Conservation (phyloP, 2,113 vertebrate species). For the Uria lomvia region DNA sequence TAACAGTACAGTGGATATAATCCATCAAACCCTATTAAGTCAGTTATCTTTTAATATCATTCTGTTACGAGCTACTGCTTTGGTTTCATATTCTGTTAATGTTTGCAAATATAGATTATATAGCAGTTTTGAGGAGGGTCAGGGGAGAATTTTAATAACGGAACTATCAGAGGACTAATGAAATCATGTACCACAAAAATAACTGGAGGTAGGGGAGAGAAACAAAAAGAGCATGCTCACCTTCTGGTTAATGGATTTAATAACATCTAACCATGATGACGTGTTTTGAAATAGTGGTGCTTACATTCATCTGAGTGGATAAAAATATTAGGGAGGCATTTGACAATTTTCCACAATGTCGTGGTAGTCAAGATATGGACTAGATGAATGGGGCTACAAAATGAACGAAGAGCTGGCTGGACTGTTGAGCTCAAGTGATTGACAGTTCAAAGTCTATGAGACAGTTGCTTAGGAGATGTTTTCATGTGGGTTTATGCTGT, state of each 20-base stretch:
- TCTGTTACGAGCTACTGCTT: not conserved
- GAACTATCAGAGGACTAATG: not conserved
- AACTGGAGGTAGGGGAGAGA: not conserved
- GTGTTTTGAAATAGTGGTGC: not conserved
- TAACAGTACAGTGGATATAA: not conserved
- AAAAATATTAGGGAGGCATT: not conserved
- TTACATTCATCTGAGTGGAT: not conserved
- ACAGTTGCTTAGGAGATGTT: not conserved
- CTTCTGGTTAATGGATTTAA: not conserved
- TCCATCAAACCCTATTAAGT: not conserved
- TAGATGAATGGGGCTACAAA: not conserved
- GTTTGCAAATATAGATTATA: not conserved
- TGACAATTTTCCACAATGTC: not conserved
- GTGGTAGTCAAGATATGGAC: not conserved
- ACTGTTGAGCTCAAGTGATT: not conserved
- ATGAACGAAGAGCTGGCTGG: not conserved
- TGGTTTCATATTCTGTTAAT: not conserved
- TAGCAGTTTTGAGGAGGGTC: not conserved
- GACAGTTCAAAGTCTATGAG: not conserved
- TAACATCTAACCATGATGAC: not conserved
- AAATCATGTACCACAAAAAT: not conserved
- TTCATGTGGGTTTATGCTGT: rapidly evolving
- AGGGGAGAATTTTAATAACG: not conserved
- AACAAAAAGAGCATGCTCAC: not conserved
- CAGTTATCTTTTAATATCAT: not conserved